phyloP scores from a whole-genome alignment of 2,797 vertebrate genomes.

The Anabas testudineus region DNA sequence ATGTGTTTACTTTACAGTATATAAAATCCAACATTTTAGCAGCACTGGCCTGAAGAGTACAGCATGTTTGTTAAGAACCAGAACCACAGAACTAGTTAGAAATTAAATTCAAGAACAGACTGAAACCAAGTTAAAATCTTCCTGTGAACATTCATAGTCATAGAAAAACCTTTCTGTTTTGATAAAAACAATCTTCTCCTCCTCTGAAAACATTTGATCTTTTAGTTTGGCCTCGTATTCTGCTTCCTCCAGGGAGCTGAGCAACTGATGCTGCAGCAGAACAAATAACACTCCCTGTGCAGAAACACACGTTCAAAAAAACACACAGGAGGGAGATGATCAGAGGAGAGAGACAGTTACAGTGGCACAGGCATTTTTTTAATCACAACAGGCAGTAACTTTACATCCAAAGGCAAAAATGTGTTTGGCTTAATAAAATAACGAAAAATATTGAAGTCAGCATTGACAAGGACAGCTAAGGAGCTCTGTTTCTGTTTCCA shows the following conservation, averaged over 20 bases:
- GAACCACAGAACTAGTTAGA: neutral
- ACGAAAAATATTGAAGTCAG: too few relatives aligned
- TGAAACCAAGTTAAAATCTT: slow-evolving; percentile 31
- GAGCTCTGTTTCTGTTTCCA: too few relatives aligned
- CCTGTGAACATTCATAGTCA: neutral
- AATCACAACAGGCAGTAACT: neutral
- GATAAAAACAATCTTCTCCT: slow-evolving; percentile 5
- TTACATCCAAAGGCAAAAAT: neutral
- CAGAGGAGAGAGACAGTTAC: neutral
- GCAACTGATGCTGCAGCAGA: slow-evolving; percentile 84
- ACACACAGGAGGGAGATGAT: neutral
- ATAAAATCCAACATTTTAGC: neutral
- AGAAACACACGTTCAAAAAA: slow-evolving; percentile 2
- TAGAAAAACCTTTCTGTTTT: neutral
- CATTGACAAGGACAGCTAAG: too few relatives aligned
- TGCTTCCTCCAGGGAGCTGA: slow-evolving; percentile 52
- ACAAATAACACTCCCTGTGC: slow-evolving; percentile 90
- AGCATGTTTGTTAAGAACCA: too few relatives aligned
- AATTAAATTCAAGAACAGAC: neutral
- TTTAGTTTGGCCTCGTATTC: slow-evolving; percentile 4
- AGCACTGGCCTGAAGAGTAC: neutral
- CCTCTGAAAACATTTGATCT: slow-evolving; percentile 9
- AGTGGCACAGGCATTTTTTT: neutral
- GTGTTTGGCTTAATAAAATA: too few relatives aligned
- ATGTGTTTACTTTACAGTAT: slow-evolving; percentile 7